Evolutionary conservation across 2,797 vertebrate species (phyloP).

Genomic region (Harpagifer antarcticus): DNA sequence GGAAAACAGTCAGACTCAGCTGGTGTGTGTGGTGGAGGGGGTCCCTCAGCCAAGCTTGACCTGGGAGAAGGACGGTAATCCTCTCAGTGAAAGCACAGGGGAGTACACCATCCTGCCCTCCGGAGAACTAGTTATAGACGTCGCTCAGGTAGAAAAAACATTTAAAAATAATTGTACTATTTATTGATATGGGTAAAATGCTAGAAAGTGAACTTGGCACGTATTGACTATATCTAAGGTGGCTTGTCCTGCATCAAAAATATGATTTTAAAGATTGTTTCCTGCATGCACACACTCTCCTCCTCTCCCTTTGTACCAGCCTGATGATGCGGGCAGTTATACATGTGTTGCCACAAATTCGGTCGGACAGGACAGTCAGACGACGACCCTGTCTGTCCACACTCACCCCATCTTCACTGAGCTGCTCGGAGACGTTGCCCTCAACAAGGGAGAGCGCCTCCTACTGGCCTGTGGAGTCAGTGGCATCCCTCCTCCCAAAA

Average conservation of each 20-base stretch:
- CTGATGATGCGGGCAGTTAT: conserved; percentile 90
- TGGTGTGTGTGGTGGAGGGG: conserved; percentile 90
- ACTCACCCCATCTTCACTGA: conserved; percentile 92
- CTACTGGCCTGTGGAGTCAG: conserved; percentile 87
- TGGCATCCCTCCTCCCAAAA: conserved; percentile 89
- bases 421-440: conserved; percentile 88
- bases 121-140: conserved; percentile 91
- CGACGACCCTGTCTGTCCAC: conserved; percentile 84
- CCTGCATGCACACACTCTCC: not conserved
- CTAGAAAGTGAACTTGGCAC: not conserved
- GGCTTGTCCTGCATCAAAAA: conserved; percentile 1
- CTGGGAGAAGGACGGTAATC: conserved; percentile 88
- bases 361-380: conserved; percentile 89
- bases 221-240: not conserved
- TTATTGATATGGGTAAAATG: not conserved
- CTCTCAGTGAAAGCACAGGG: conserved; percentile 80
- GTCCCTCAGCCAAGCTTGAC: conserved; percentile 89
- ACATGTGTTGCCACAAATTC: conserved; percentile 91
- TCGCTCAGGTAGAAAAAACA: conserved; percentile 87
- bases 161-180: not conserved
- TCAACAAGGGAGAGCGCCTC: conserved; percentile 94
- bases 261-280: not conserved
- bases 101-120: conserved; percentile 87
- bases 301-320: conserved; percentile 74
- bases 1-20: conserved; percentile 85